Base-by-base conservation (phyloP, 2,888 invertebrate genomes). In the Eupithecia dodoneata region DNA sequence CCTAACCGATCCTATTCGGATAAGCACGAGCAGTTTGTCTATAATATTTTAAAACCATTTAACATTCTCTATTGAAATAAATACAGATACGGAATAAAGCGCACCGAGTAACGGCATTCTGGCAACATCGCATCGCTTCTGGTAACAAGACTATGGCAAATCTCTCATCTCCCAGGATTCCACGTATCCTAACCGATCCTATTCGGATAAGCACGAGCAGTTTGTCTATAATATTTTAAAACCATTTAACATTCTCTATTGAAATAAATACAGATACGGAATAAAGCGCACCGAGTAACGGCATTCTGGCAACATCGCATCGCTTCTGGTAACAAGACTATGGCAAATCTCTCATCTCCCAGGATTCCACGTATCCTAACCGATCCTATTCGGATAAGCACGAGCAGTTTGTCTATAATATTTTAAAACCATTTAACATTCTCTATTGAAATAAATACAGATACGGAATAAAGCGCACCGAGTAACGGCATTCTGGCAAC, bases 321-420 rank as follows among this genome's bases (percentile, higher is more conserved):
- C n/a, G n/a, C n/a, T 63, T 63, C 59, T 63, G 59, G 18, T 63
- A 66, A 66, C 66, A 66, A 66, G 42, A 42, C 13, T 15, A 15
- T 13, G 42, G 66, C 66, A 80, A 75, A 63, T 82, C 75, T 72
- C 45, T 55, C 47, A 82, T 82, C 66, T 66, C 66, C 66, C 42
- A 66, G 66, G 66, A 66, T 70, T 70, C 47, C 70, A 30, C 45
- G 70, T 71, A 75, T 71, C 65, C 80, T 13, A 49, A 30, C 71
- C 15, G 76, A 78, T 82, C 84, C 80, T 84, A 76, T 78, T 76
- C 83, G 74, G 67, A 80, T 76, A 75, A 76, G 79, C 74, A 76
- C 76, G 74, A 76, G 74, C 78, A 79, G 83, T 85, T 85, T 87
- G 84, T n/a, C n/a, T n/a, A n/a, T n/a, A n/a, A n/a, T n/a, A n/a